Conservation (phyloP, 1,140 invertebrate species). For the Bombus ignitus region DNA sequence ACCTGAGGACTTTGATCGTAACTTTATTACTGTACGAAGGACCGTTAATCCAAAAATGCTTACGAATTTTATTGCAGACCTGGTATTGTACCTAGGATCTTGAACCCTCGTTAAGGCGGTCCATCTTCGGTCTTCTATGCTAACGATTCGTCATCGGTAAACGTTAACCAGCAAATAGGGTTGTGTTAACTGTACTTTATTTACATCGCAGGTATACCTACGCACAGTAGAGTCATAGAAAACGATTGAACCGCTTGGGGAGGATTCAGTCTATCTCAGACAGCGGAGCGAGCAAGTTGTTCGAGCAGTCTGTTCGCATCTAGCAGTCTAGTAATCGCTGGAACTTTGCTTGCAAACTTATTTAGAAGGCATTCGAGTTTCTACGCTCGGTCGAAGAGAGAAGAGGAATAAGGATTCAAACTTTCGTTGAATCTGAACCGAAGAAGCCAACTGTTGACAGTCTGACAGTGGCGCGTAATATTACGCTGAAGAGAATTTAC, state of each 20-base stretch:
- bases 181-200: not conserved
- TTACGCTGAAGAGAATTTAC: too few species aligned
- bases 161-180: rapidly evolving
- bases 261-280: rapidly evolving
- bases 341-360: too few species aligned
- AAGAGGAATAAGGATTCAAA: rapidly evolving
- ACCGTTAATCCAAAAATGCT: rapidly evolving
- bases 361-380: too few species aligned
- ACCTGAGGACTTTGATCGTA: rapidly evolving
- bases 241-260: not conserved
- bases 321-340: rapidly evolving
- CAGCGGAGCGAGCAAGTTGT: too few species aligned
- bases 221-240: not conserved
- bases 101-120: too few species aligned
- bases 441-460: rapidly evolving
- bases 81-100: rapidly evolving
- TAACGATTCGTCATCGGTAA: rapidly evolving
- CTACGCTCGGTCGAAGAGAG: rapidly evolving
- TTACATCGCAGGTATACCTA: not conserved
- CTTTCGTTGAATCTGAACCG: too few species aligned
- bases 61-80: too few species aligned
- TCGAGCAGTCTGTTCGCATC: too few species aligned
- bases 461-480: too few species aligned
- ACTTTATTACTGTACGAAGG: rapidly evolving
- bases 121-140: rapidly evolving